Conservation (phyloP, 1,140 invertebrate genomes). For the Pinna nobilis region DNA sequence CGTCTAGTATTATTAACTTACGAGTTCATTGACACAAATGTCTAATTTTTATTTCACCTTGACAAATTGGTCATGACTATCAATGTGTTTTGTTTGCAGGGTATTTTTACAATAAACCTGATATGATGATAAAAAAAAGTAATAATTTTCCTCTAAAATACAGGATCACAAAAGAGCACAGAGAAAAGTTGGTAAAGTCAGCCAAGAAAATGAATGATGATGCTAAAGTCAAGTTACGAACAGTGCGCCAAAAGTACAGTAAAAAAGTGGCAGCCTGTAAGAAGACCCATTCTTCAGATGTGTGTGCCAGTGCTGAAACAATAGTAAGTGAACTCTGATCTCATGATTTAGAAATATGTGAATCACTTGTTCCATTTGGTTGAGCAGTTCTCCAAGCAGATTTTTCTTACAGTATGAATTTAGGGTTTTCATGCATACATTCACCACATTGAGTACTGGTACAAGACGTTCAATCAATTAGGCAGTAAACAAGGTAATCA, state of each 20-base stretch:
- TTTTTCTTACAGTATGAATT: too few relatives aligned
- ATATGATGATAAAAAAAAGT: not conserved
- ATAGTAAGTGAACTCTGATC: not conserved
- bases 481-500: too few relatives aligned
- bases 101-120: not conserved
- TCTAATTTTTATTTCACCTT: too few relatives aligned
- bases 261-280: not conserved
- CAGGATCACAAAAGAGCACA: slow-evolving; percentile 93
- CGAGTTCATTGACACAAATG: too few relatives aligned
- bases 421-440: too few relatives aligned
- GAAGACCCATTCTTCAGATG: not conserved
- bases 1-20: too few relatives aligned
- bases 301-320: not conserved
- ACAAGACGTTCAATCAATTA: too few relatives aligned
- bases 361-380: not conserved
- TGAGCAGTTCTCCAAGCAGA: too few relatives aligned
- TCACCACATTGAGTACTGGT: too few relatives aligned
- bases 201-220: slow-evolving; percentile 88
- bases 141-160: slow-evolving; percentile 71
- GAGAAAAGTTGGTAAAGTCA: slow-evolving; percentile 89
- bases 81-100: too few relatives aligned
- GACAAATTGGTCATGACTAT: too few relatives aligned
- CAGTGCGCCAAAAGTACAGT: not conserved
- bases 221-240: slow-evolving; percentile 77
- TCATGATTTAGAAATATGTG: not conserved